These are phyloP conservation scores for Lanistes nyassanus DNA, from an alignment of 1,140 invertebrate genomes.

Conservation along the genomic window DNA sequence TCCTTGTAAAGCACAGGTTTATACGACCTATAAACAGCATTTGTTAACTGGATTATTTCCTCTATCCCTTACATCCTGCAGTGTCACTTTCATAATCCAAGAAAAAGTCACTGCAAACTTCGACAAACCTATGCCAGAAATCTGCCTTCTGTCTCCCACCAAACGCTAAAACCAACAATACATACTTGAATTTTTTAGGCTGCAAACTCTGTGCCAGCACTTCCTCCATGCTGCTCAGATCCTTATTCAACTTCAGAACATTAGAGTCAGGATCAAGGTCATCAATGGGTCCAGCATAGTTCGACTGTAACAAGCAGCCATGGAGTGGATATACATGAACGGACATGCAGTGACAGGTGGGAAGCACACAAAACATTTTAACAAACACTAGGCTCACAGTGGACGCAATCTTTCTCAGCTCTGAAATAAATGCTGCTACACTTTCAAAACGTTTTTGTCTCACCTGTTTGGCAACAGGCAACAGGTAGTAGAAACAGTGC, in stretches of 20 bases:
- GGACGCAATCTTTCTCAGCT: not conserved
- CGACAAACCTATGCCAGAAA: not conserved
- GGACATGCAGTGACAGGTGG: not conserved
- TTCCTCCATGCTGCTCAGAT: conserved; percentile 83
- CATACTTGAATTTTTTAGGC: conserved; percentile 82
- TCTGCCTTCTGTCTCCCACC: not conserved
- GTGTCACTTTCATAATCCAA: not conserved
- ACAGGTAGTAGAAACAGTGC: conserved; percentile 92
- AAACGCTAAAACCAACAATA: conserved; percentile 15
- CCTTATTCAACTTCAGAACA: conserved; percentile 83
- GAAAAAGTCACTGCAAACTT: not conserved
- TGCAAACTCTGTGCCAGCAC: conserved; percentile 79
- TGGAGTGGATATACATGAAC: not conserved
- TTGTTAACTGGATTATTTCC: too few relatives aligned
- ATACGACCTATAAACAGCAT: too few relatives aligned
- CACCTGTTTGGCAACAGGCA: conserved; percentile 76
- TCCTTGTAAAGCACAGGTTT: too few relatives aligned
- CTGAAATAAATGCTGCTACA: not conserved
- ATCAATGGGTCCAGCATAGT: conserved; percentile 65
- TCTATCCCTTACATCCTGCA: not conserved
- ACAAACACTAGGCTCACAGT: not conserved
- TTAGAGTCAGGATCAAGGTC: conserved; percentile 80
- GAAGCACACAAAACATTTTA: not conserved
- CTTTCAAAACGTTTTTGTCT: not conserved
- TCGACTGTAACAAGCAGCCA: conserved; percentile 51